A percentile compares a stretch with the other conserved stretches of the same genome.
phyloP scores from a whole-genome alignment of 2,113 vertebrate species.

The Motacilla tschutschensis region DNA sequence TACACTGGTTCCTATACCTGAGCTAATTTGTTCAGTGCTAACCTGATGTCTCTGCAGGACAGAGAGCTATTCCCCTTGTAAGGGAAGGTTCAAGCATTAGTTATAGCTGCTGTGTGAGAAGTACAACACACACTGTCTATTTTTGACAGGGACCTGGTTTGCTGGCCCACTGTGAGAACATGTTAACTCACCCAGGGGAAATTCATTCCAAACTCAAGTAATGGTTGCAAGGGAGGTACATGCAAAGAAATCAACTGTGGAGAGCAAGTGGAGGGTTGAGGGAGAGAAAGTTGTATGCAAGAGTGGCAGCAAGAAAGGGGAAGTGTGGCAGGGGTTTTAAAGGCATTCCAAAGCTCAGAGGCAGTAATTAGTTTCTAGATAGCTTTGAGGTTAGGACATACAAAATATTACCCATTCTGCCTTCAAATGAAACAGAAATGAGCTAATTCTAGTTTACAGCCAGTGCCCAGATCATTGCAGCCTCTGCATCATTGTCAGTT shows the following conservation, averaged over 20 bases:
- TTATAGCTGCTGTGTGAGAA: not conserved
- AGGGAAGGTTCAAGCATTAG: not conserved
- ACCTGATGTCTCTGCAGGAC: slow-evolving; percentile 25
- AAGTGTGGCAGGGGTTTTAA: not conserved
- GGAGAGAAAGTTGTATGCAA: not conserved
- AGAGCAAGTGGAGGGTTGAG: not conserved
- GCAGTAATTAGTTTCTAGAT: slow-evolving; percentile 15
- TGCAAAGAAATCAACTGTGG: not conserved
- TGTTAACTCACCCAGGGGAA: not conserved
- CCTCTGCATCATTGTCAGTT: not conserved
- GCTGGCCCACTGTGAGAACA: not conserved
- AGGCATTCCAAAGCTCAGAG: slow-evolving; percentile 3
- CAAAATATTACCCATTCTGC: not conserved
- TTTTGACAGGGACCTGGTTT: slow-evolving; percentile 3
- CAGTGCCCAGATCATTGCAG: not conserved
- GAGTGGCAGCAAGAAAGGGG: not conserved
- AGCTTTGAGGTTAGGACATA: not conserved
- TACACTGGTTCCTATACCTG: slow-evolving; percentile 6
- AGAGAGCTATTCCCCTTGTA: not conserved
- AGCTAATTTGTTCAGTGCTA: slow-evolving; percentile 41
- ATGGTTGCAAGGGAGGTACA: not conserved
- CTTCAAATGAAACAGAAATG: not conserved
- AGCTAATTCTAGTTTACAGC: not conserved
- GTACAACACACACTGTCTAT: not conserved
- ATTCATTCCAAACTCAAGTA: not conserved